These are phyloP conservation scores for Carabus problematicus DNA, from an alignment of 2,888 invertebrate genomes.

Conservation along the genomic window DNA sequence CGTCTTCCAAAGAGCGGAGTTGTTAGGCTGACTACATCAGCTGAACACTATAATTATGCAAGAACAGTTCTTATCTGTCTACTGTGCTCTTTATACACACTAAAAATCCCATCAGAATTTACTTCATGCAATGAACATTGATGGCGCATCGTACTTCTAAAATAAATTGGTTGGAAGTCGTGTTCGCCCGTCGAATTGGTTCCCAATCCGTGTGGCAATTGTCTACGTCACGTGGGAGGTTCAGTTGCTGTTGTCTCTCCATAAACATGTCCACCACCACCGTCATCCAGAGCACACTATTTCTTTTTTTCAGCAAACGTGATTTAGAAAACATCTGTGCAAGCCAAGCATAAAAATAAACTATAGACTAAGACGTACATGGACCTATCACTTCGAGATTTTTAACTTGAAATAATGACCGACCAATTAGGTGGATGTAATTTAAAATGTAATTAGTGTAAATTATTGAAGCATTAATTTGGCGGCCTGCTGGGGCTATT, in stretches of 20 bases:
- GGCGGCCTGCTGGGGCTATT: constrained; percentile 17
- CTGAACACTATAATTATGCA: no score
- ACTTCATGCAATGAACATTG: no score
- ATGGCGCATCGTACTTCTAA: no score
- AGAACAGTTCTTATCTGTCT: no score
- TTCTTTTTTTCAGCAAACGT: neutral
- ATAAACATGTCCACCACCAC: no score
- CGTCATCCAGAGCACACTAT: neutral
- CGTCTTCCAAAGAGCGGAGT: no score
- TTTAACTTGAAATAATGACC: constrained; percentile 5
- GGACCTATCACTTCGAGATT: neutral
- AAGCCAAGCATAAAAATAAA: neutral
- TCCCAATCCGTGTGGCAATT: neutral
- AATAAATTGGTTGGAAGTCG: neutral
- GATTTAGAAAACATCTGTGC: constrained; percentile 10
- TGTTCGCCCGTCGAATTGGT: neutral
- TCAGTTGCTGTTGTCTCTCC: neutral
- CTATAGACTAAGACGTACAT: neutral
- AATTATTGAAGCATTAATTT: constrained; percentile 22
- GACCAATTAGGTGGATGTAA: constrained; percentile 27
- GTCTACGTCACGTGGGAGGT: constrained; percentile 6
- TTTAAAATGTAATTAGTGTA: constrained; percentile 37
- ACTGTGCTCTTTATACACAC: no score
- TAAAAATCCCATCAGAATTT: no score
- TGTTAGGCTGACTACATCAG: no score